These are phyloP conservation scores for Palythoa caribaeorum DNA, from an alignment of 92 coral and sea anemone genomes.

Conservation along the genomic window DNA sequence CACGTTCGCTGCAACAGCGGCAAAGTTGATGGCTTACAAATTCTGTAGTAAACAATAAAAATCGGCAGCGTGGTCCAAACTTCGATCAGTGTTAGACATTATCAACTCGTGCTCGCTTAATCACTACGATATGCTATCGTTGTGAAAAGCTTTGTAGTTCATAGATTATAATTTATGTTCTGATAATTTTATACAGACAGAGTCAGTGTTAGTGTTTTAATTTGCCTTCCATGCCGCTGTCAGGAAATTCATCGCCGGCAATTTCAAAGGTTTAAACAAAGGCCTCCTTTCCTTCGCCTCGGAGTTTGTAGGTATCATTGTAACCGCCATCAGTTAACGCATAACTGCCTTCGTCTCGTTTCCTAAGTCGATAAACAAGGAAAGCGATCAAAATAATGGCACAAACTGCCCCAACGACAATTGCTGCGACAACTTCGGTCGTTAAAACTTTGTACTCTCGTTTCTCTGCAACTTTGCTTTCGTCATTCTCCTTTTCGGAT, in stretches of 20 bases:
- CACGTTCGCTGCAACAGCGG: conserved; percentile 3
- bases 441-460: conserved; percentile 67
- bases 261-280: conserved; percentile 73
- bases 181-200: not conserved
- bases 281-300: conserved; percentile 93
- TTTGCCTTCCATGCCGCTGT: conserved; percentile 17
- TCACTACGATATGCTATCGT: conserved; percentile 4
- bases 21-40: not conserved
- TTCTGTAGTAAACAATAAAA: conserved; percentile 1
- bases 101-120: conserved; percentile 12
- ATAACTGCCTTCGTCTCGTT: conserved; percentile 97
- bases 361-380: conserved; percentile 94
- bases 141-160: conserved; percentile 33
- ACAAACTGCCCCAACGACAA: conserved; percentile 96
- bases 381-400: conserved; percentile 94
- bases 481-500: not conserved
- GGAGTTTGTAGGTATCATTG: conserved; percentile 83
- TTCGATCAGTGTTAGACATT: conserved; percentile 6
- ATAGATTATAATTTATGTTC: not conserved
- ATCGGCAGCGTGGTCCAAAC: too few relatives aligned
- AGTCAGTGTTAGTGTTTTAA: conserved; percentile 6
- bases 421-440: conserved; percentile 93
- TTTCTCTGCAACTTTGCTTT: conserved; percentile 2
- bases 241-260: not conserved
- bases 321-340: conserved; percentile 76